Percentiles rank a stretch among this genome's conserved stretches.
phyloP scores from a whole-genome alignment of 2,888 invertebrate species.

The Drosophila glabriapex region DNA sequence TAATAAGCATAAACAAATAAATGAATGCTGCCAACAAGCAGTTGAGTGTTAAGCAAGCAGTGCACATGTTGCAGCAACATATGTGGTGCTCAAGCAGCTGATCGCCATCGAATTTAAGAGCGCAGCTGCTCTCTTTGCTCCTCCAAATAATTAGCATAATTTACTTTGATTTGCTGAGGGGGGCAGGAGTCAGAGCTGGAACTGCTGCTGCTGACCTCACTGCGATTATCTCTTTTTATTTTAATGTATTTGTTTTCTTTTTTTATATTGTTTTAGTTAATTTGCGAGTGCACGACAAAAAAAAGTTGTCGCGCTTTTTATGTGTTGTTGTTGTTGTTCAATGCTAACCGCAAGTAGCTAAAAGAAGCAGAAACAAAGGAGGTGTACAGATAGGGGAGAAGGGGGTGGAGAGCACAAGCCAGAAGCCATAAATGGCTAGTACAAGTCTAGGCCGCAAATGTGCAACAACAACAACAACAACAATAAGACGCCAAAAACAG shows the following conservation, averaged over 20 bases:
- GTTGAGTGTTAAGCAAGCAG: background rate
- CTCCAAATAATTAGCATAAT: slow-evolving; percentile 72
- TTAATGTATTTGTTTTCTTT: slow-evolving; percentile 8
- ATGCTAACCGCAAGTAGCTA: slow-evolving; percentile 65
- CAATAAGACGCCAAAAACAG: slow-evolving; percentile 60
- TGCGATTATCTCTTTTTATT: slow-evolving; percentile 28
- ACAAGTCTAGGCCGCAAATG: slow-evolving; percentile 70
- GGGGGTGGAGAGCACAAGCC: slow-evolving; percentile 27
- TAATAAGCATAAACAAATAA: background rate
- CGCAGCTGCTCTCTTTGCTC: slow-evolving; percentile 8
- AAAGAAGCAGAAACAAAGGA: slow-evolving; percentile 5
- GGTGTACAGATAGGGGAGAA: background rate
- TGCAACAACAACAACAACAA: slow-evolving; percentile 13
- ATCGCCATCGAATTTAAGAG: slow-evolving; percentile 1
- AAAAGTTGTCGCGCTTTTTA: slow-evolving; percentile 48
- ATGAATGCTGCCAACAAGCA: background rate
- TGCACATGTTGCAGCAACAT: slow-evolving; percentile 1
- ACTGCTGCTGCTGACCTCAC: slow-evolving; percentile 66
- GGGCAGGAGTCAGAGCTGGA: slow-evolving; percentile 8
- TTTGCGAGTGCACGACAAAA: slow-evolving; percentile 63
- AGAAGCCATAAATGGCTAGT: slow-evolving; percentile 80
- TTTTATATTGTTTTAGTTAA: slow-evolving; percentile 65
- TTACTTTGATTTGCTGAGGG: slow-evolving; percentile 45
- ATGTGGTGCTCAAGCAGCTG: slow-evolving; percentile 5
- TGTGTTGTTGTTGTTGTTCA: slow-evolving; percentile 40